Percentiles rank a stretch among this genome's conserved stretches.
phyloP scores from a whole-genome alignment of 1,140 invertebrate species.

The Pseudomyrmex cubaensis region DNA sequence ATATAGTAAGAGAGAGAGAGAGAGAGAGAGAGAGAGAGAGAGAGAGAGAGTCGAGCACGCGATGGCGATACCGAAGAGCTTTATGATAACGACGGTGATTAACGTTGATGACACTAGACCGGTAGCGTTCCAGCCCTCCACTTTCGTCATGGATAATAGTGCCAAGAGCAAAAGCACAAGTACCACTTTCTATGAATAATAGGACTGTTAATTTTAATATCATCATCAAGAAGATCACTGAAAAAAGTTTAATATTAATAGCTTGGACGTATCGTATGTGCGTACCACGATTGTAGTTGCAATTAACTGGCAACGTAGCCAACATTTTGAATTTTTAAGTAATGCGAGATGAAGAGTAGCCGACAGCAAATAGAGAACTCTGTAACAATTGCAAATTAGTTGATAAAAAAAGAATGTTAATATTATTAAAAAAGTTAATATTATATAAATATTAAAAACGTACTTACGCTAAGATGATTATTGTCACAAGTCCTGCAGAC shows the following conservation, averaged over 20 bases:
- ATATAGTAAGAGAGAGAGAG: neutral
- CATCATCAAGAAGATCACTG: neutral
- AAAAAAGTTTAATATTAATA: conserved; percentile 24
- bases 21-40: neutral
- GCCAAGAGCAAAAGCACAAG: conserved; percentile 46
- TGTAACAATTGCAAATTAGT: conserved; percentile 14
- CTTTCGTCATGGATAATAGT: conserved; percentile 36
- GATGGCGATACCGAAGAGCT: conserved; percentile 40
- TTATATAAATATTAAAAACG: neutral
- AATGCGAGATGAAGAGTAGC: conserved; percentile 9
- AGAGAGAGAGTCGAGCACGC: conserved; percentile 7
- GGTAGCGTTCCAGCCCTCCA: conserved; percentile 39
- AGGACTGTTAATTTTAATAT: conserved; percentile 32
- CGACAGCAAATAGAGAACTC: conserved; percentile 20
- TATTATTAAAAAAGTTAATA: neutral
- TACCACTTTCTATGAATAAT: conserved; percentile 40
- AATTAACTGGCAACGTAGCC: conserved; percentile 32
- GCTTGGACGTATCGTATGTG: neutral
- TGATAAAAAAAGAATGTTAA: neutral
- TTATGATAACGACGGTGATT: conserved; percentile 45
- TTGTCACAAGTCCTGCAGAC: conserved; percentile 7
- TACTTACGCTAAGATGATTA: conserved; percentile 26
- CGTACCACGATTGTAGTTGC: conserved; percentile 24
- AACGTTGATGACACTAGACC: conserved; percentile 38
- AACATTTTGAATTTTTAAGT: conserved; percentile 17